Evolutionary conservation across 1,140 invertebrate species (phyloP).

Genomic region (Hestina assimilis): DNA sequence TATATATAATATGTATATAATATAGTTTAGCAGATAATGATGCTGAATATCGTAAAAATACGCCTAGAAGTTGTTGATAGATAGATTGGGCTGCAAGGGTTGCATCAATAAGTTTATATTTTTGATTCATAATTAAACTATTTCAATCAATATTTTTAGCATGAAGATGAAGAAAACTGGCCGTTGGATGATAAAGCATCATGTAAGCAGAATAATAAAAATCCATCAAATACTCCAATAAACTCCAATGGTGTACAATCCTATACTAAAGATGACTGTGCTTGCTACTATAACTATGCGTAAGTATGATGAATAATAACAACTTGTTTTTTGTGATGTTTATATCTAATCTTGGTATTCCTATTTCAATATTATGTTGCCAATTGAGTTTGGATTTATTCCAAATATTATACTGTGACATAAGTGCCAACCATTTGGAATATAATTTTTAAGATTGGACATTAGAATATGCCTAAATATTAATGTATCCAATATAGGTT

Average conservation of each 20-base stretch:
- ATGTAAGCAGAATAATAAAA: slow-evolving; percentile 50
- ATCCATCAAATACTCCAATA: slow-evolving; percentile 34
- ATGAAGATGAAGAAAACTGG: slow-evolving; percentile 72
- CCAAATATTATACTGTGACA: slow-evolving; percentile 2
- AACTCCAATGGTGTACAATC: slow-evolving; percentile 37
- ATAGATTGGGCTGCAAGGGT: too few species aligned
- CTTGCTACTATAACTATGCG: slow-evolving; percentile 70
- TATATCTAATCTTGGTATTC: not conserved
- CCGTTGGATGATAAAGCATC: slow-evolving; percentile 54
- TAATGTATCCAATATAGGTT: too few species aligned
- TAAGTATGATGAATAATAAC: slow-evolving; percentile 34
- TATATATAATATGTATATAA: not conserved
- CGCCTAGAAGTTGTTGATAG: too few species aligned
- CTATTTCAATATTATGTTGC: slow-evolving; percentile 1
- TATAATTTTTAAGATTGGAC: not conserved
- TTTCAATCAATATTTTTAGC: slow-evolving; percentile 33
- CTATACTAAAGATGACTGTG: slow-evolving; percentile 58
- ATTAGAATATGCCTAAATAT: too few species aligned
- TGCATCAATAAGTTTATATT: not conserved
- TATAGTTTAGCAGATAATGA: not conserved
- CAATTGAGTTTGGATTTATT: slow-evolving; percentile 13
- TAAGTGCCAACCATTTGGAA: not conserved
- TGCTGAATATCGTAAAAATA: too few species aligned
- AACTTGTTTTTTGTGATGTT: too few species aligned
- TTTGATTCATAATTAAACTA: not conserved